Conservation (phyloP, 2,797 vertebrate genomes). For the Tiaroga cobitis region DNA sequence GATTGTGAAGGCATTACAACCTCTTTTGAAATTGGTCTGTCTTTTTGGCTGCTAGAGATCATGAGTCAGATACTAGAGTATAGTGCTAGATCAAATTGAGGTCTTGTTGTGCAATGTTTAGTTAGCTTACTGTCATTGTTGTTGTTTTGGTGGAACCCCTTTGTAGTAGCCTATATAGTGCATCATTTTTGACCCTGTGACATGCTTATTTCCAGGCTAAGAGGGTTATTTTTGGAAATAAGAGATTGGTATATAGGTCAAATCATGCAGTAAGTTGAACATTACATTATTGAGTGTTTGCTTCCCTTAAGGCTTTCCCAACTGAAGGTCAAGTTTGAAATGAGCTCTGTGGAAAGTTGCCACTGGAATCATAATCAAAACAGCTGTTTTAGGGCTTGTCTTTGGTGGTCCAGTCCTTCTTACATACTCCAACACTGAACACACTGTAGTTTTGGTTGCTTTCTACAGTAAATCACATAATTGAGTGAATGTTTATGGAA, state of each 20-base stretch:
- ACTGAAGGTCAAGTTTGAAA: conserved; percentile 19
- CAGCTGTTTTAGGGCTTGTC: conserved; percentile 26
- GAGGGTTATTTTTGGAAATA: conserved; percentile 10
- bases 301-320: conserved; percentile 10
- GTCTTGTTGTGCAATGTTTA: neutral
- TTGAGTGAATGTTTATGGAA: neutral
- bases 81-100: neutral
- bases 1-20: conserved; percentile 17
- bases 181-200: neutral
- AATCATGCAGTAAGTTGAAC: neutral
- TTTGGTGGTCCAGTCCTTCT: neutral
- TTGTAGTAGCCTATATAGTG: neutral
- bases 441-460: neutral
- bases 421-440: neutral
- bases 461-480: neutral
- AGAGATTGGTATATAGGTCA: conserved; percentile 15
- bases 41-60: neutral
- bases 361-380: neutral
- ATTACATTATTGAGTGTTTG: neutral
- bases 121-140: neutral
- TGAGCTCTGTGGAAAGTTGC: neutral
- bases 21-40: conserved; percentile 10
- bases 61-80: neutral
- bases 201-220: neutral
- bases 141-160: neutral